Base-by-base conservation (phyloP, 2,888 invertebrate genomes). In the Prosopocoilus inquinatus region DNA sequence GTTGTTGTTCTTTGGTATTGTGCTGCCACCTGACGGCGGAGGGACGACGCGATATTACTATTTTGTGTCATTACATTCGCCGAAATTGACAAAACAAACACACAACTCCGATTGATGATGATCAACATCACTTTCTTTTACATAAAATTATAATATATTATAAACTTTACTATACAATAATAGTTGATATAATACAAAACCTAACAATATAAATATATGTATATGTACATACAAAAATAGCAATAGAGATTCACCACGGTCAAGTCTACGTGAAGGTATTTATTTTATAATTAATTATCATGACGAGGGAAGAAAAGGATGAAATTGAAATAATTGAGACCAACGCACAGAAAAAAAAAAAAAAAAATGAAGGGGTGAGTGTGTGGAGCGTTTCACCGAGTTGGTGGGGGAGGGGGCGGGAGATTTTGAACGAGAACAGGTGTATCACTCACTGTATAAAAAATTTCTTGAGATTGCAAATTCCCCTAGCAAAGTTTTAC, bases 121-220 rank as follows among this genome's bases (percentile, higher is more conserved):
- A 28, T 28, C 3, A 28, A 28, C 20, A 5, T 7, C 41, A 4
- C 41, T 11, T 41, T 41, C 3, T 15, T 9, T 15, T 7, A 41
- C 53, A 46, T 53, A 53, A 48, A 53, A 53, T 53, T 53, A 53
- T n/a, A 47, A 41, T 53, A 47, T 48, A 53, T 53, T 45, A 50
- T 50, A 50, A 55, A 55, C 55, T 47, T 55, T 36, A 51, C 43
- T 52, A 53, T 57, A 53, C 57, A 57, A 57, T 53, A 47, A 51
- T 46, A 57, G 53, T 39, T 57, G 53, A 49, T 53, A 48, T 53
- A 57, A 57, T 57, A 57, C 53, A 57, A 57, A 57, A 53, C 49
- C 57, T 57, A 57, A 57, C 53, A 49, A 49, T 57, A 53, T 56
- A 48, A 52, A 47, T 48, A 48, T 45, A 44, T 44, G 33, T 50